Evolutionary conservation across 2,888 invertebrate genomes (phyloP), one percentile per base, ranked within the genome.

Genomic region (Patella depressa): DNA sequence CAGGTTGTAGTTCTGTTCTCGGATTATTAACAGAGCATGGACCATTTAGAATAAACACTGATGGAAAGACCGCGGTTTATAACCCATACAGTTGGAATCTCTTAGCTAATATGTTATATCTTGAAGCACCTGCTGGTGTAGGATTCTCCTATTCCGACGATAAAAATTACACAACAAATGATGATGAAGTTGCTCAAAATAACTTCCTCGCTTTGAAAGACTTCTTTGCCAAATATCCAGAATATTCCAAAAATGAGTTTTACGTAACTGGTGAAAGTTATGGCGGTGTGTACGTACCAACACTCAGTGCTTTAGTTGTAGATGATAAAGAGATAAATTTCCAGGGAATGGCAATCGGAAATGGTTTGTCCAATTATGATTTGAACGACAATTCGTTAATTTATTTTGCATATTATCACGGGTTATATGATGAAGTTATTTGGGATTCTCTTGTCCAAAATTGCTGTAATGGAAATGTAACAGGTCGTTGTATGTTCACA

Each of bases 231-330:
- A 90, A 91, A 69, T 93, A 91, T 83, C 91, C 92, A n/a, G 90
- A 92, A 80, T 92, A 88, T 78, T 81, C 80, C 19, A 82, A 86
- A 5, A 91, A 92, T 84, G 89, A 90, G 19, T 91, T 92, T 65
- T 93, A 89, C 85, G 88, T 93, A 71, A 91, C 92, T 76, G 93
- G 93, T 12, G 93, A 93, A 82, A 92, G 92, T 79, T 93, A 93
- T 84, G 92, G 90, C 4, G 93, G 93, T 15, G 53, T 92, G 29
- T 93, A 93, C 81, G 90, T 93, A 3, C 93, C 93, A 5, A 92
- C 91, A 1, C 86, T 93, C 54, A 86, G 92, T 3, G 85, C 85
- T 2, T 82, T 89, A 72, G 89, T 93, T 34, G 83, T 92, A 45
- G 90, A 91, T 53, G 88, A 90, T 72, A 45, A 59, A 3, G 73